Percentiles rank a stretch among this genome's conserved stretches.
Conservation (phyloP, 2,797 vertebrate species). For the Acanthiza pusilla region DNA sequence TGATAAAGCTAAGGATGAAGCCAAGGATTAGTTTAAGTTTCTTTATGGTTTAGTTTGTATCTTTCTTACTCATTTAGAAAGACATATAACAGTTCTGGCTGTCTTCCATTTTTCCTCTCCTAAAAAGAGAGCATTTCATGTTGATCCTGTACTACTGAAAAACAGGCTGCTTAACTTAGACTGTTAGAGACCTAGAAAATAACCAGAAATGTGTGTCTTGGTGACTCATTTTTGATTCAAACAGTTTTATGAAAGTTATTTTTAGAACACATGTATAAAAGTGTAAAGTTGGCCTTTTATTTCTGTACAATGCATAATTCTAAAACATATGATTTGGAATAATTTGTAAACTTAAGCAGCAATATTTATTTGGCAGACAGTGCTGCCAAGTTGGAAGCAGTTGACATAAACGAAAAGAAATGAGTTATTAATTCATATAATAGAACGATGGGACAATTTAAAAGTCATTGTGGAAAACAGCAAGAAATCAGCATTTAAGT, state of each 20-base stretch:
- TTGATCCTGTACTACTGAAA: background rate
- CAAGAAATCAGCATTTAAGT: background rate
- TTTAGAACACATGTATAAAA: background rate
- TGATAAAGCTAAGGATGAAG: background rate
- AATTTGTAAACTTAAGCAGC: background rate
- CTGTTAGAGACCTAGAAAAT: background rate
- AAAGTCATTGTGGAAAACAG: background rate
- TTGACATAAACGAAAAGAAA: background rate
- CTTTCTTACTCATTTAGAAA: background rate
- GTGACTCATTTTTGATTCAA: background rate
- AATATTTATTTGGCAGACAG: background rate
- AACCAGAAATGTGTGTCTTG: conserved; percentile 8
- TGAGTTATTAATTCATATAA: background rate
- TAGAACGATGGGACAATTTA: background rate
- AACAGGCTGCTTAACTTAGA: background rate
- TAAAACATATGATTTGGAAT: background rate
- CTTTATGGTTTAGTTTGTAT: background rate
- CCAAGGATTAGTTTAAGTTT: background rate
- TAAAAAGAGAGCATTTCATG: background rate
- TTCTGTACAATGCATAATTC: background rate
- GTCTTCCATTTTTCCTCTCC: background rate
- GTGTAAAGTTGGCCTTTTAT: background rate
- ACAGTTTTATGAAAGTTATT: background rate
- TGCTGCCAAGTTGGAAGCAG: background rate
- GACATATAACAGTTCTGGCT: background rate